phyloP scores from a whole-genome alignment of 2,888 invertebrate species.

The Drosophila nr. perissopoda region DNA sequence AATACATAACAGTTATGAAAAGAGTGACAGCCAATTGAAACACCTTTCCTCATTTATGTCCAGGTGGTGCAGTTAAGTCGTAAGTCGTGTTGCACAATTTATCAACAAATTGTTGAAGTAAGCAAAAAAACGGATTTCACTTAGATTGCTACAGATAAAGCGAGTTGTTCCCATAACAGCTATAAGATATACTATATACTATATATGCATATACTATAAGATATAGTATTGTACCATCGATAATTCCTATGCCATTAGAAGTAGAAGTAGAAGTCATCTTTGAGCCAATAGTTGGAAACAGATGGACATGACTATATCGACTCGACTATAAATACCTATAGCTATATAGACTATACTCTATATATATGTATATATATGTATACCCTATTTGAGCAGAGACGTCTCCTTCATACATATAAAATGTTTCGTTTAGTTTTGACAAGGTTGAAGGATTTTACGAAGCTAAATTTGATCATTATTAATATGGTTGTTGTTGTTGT shows the following conservation, averaged over 20 bases:
- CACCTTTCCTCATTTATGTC: conserved; percentile 5
- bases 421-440: background rate
- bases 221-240: too few species aligned
- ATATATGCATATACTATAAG: background rate
- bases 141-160: background rate
- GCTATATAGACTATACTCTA: too few species aligned
- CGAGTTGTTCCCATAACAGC: background rate
- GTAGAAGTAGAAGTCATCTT: background rate
- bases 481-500: background rate
- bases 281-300: background rate
- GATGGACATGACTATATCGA: background rate
- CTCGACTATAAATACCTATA: background rate
- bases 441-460: background rate
- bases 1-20: conserved; percentile 16
- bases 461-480: background rate
- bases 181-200: background rate
- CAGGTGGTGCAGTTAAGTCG: background rate
- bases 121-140: background rate
- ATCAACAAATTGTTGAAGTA: background rate
- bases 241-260: background rate
- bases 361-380: too few species aligned
- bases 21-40: background rate
- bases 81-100: background rate
- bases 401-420: background rate
- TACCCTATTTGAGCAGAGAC: background rate